Conservation (phyloP, 2,113 vertebrate genomes). For the Neogobius melanostomus region DNA sequence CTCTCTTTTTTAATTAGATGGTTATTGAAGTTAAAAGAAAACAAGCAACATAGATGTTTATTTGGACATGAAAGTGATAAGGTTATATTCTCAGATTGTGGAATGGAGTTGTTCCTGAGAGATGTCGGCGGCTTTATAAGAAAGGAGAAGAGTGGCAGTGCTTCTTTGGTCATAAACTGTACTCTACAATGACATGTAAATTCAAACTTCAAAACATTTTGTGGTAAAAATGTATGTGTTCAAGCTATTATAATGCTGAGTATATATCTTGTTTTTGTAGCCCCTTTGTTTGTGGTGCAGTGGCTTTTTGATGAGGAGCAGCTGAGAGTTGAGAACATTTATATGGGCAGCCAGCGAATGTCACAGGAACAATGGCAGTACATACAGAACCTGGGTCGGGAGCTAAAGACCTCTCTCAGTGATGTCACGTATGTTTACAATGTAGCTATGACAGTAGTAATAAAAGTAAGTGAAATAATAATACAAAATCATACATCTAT, state of each 20-base stretch:
- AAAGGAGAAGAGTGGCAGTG: slow-evolving; percentile 84
- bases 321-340: slow-evolving; percentile 82
- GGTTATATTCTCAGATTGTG: slow-evolving; percentile 73
- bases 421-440: slow-evolving; percentile 78
- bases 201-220: too few relatives aligned
- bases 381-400: slow-evolving; percentile 80
- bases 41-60: neutral
- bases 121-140: slow-evolving; percentile 79
- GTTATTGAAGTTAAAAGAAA: neutral
- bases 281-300: slow-evolving; percentile 82
- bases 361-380: slow-evolving; percentile 81
- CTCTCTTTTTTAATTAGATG: neutral
- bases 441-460: neutral
- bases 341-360: slow-evolving; percentile 75
- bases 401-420: slow-evolving; percentile 80
- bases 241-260: too few relatives aligned
- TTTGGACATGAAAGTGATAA: neutral
- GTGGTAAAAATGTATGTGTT: too few relatives aligned
- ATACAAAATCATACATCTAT: neutral
- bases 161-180: slow-evolving; percentile 81
- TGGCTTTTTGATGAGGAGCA: slow-evolving; percentile 87
- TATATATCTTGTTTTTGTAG: slow-evolving; percentile 46
- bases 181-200: slow-evolving; percentile 80
- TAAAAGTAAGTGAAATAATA: neutral
- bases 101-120: slow-evolving; percentile 81